These are phyloP conservation scores for Flabesymbios commensalis DNA, from an alignment of 2,888 invertebrate genomes.

Conservation along the genomic window DNA sequence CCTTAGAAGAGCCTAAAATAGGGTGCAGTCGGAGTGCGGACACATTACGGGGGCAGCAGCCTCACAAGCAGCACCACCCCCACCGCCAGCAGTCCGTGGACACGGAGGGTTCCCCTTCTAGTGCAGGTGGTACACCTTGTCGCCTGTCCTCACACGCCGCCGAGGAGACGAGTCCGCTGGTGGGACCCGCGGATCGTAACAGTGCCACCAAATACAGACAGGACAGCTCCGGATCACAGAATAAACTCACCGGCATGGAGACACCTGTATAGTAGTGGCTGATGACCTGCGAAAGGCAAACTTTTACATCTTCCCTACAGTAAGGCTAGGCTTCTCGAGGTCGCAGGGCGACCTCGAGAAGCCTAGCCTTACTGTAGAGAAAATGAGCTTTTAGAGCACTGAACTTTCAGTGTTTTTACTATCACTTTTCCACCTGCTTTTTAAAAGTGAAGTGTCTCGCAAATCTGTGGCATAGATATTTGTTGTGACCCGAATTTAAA, in stretches of 20 bases:
- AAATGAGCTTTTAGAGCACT: too few relatives aligned
- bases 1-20: background rate
- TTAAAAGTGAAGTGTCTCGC: too few relatives aligned
- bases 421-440: too few relatives aligned
- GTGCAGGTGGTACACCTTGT: background rate
- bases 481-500: too few relatives aligned
- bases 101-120: background rate
- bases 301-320: too few relatives aligned
- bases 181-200: too few relatives aligned
- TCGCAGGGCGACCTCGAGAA: too few relatives aligned
- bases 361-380: too few relatives aligned
- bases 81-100: background rate
- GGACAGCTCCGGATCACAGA: background rate
- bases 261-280: constrained; percentile 9
- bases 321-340: too few relatives aligned
- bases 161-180: background rate
- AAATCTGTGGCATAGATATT: too few relatives aligned
- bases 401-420: too few relatives aligned
- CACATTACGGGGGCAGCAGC: background rate
- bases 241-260: constrained; percentile 2
- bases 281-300: background rate
- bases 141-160: too few relatives aligned
- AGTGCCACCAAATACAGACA: background rate
- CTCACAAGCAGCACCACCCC: background rate
- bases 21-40: background rate